A percentile compares a stretch with the other conserved stretches of the same genome.
Conservation (phyloP, 1,140 invertebrate genomes). For the Trypoxylus dichotomus region DNA sequence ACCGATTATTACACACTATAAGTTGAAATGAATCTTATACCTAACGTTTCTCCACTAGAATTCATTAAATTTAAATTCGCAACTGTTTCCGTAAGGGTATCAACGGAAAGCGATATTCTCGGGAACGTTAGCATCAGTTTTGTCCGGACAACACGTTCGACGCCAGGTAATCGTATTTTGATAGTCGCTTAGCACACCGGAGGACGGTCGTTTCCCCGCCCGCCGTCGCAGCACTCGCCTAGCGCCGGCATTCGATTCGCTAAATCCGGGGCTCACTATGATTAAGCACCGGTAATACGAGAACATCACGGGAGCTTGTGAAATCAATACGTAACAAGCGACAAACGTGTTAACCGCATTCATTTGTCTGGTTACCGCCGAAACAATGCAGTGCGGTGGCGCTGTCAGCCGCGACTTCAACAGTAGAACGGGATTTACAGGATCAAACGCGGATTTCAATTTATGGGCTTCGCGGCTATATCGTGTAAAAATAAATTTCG, state of each 20-base stretch:
- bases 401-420: constrained; percentile 41
- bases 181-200: constrained; percentile 24
- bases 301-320: constrained; percentile 47
- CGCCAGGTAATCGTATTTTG: constrained; percentile 27
- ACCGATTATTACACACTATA: too few species aligned
- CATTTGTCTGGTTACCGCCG: constrained; percentile 52
- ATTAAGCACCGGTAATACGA: constrained; percentile 48
- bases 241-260: constrained; percentile 8
- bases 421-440: constrained; percentile 35
- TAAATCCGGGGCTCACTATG: constrained; percentile 44
- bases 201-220: not conserved
- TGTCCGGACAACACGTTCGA: constrained; percentile 7
- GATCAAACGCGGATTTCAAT: constrained; percentile 32
- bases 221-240: not conserved
- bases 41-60: not conserved
- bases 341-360: constrained; percentile 52
- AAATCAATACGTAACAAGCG: constrained; percentile 51
- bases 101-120: too few species aligned
- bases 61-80: not conserved
- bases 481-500: not conserved
- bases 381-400: constrained; percentile 51
- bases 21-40: too few species aligned
- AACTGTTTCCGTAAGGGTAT: too few species aligned
- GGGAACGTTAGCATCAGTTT: too few species aligned
- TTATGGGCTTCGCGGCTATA: not conserved